These are phyloP conservation scores for Drosophila atripex DNA, from an alignment of 2,888 invertebrate genomes.

Conservation along the genomic window DNA sequence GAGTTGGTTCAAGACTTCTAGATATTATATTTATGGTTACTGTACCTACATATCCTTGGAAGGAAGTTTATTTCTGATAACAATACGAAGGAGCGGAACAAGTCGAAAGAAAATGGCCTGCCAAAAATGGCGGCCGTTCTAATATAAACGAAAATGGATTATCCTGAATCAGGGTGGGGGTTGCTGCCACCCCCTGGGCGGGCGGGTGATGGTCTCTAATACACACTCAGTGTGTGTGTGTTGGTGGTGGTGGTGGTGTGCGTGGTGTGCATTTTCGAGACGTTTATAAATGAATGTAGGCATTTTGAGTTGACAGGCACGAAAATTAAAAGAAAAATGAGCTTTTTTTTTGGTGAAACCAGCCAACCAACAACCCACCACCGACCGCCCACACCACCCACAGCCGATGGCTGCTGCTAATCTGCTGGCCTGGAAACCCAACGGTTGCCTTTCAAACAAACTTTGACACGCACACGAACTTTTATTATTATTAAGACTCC, in stretches of 20 bases:
- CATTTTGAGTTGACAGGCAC: constrained; percentile 81
- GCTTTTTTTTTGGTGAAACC: constrained; percentile 56
- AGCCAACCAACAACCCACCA: constrained; percentile 4
- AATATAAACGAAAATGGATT: constrained; percentile 73
- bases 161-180: constrained; percentile 51
- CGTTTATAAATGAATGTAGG: constrained; percentile 75
- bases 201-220: no score
- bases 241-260: constrained; percentile 14
- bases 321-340: constrained; percentile 81
- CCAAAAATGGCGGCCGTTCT: constrained; percentile 46
- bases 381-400: constrained; percentile 21
- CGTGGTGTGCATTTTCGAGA: constrained; percentile 56
- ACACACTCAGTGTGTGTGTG: constrained; percentile 22
- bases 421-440: constrained; percentile 58
- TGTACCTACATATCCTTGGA: not conserved
- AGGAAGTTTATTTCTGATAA: constrained; percentile 4
- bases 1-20: no score
- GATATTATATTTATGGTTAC: no score
- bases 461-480: constrained; percentile 81
- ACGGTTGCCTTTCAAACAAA: constrained; percentile 75
- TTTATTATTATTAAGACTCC: constrained; percentile 69
- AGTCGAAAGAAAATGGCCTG: constrained; percentile 23
- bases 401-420: constrained; percentile 58
- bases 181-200: not conserved
- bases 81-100: constrained; percentile 19